Evolutionary conservation across 2,113 vertebrate species (phyloP).

Genomic region (Balaeniceps rex): DNA sequence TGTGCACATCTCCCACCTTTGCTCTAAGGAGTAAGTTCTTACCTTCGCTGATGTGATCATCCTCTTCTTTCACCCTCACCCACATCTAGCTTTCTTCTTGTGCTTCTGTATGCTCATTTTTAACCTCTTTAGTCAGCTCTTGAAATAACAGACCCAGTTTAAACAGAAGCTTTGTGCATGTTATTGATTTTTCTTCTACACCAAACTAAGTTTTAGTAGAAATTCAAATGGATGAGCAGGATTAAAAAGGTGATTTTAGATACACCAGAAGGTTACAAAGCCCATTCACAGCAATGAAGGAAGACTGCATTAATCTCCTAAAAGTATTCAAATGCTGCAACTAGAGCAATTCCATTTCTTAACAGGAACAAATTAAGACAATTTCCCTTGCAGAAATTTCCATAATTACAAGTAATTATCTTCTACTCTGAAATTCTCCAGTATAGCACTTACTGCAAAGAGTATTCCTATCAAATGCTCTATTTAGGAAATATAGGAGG

Average conservation of each 20-base stretch:
- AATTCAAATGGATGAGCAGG: constrained; percentile 32
- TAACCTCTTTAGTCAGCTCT: not conserved
- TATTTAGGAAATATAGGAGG: constrained; percentile 55
- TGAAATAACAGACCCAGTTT: not conserved
- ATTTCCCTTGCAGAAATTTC: constrained; percentile 69
- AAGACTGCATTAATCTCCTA: constrained; percentile 60
- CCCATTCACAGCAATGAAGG: constrained; percentile 54
- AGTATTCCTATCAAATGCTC: constrained; percentile 45
- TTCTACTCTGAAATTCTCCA: constrained; percentile 64
- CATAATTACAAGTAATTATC: constrained; percentile 73
- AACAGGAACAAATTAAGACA: constrained; percentile 67
- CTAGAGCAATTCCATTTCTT: constrained; percentile 62
- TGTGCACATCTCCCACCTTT: fast-evolving
- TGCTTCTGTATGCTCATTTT: not conserved
- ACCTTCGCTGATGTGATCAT: not conserved
- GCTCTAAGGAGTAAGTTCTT: not conserved
- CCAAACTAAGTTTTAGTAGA: constrained; percentile 26
- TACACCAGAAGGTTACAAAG: constrained; percentile 51
- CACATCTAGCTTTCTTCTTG: not conserved
- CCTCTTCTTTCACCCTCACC: not conserved
- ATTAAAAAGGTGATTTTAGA: constrained; percentile 62
- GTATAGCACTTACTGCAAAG: constrained; percentile 53
- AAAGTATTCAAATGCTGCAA: constrained; percentile 63
- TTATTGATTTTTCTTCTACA: not conserved
- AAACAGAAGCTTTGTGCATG: not conserved